Evolutionary conservation across 2,888 invertebrate genomes (phyloP).

Genomic region (Camptogramma bilineatum): DNA sequence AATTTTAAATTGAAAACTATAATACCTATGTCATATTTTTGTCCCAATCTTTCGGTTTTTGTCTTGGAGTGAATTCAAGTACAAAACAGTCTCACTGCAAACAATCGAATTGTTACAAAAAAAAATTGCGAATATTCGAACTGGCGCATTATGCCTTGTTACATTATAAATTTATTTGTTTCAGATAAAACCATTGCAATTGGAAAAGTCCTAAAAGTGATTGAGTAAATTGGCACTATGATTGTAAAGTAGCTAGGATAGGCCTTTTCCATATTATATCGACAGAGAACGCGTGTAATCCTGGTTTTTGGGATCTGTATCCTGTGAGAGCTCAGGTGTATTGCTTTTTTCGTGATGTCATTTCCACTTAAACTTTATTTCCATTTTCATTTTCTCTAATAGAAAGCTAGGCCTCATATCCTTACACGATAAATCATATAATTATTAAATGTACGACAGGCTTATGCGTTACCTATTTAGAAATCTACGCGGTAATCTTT

Average conservation of each 20-base stretch:
- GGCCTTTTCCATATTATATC: slow-evolving; percentile 82
- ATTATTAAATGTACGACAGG: slow-evolving; percentile 41
- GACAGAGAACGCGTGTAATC: slow-evolving; percentile 74
- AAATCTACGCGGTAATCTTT: slow-evolving; percentile 56
- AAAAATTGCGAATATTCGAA: too few species aligned
- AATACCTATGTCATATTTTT: too few species aligned
- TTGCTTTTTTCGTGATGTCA: slow-evolving; percentile 65
- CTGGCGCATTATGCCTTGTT: neutral
- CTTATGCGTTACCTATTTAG: slow-evolving; percentile 49
- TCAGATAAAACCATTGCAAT: slow-evolving; percentile 93
- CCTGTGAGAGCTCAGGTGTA: slow-evolving; percentile 74
- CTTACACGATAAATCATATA: slow-evolving; percentile 48
- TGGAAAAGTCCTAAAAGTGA: slow-evolving; percentile 98
- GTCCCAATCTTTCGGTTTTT: neutral
- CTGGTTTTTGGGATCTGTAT: slow-evolving; percentile 71
- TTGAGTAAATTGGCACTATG: slow-evolving; percentile 90
- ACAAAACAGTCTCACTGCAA: too few species aligned
- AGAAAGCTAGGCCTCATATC: slow-evolving; percentile 74
- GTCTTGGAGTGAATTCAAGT: too few species aligned
- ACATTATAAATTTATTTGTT: slow-evolving; percentile 50
- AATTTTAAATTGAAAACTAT: too few species aligned
- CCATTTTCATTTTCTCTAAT: slow-evolving; percentile 57
- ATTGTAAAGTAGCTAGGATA: slow-evolving; percentile 84
- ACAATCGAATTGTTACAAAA: too few species aligned
- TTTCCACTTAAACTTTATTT: slow-evolving; percentile 60